A percentile compares a stretch with the other conserved stretches of the same genome.
Conservation (phyloP, 2,888 invertebrate species). For the Gastrophysa polygoni region DNA sequence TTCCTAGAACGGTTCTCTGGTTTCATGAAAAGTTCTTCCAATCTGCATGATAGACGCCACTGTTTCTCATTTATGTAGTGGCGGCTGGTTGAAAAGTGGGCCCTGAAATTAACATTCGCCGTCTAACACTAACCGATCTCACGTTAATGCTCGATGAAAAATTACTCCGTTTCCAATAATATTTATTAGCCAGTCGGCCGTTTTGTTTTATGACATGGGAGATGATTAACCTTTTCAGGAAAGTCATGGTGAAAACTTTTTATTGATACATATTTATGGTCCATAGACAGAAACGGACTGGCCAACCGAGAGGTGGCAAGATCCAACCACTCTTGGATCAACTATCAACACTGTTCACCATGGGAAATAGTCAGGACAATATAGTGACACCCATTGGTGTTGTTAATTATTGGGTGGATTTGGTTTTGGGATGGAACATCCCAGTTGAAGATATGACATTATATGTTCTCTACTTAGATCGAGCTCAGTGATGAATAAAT, state of each 20-base stretch:
- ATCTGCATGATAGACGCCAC: slow-evolving; percentile 9
- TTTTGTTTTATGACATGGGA: slow-evolving; percentile 2
- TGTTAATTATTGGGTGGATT: no score
- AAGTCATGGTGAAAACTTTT: background rate
- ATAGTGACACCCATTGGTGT: no score
- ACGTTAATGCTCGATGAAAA: slow-evolving; percentile 30
- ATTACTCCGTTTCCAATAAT: slow-evolving; percentile 23
- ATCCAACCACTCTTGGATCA: no score
- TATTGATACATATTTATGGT: background rate
- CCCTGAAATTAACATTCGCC: slow-evolving; percentile 33
- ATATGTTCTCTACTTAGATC: no score
- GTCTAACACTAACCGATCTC: slow-evolving; percentile 30
- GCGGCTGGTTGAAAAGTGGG: slow-evolving; percentile 23
- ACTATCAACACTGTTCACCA: no score
- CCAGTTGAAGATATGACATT: no score
- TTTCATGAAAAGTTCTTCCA: no score
- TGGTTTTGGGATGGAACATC: no score
- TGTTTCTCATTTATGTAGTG: slow-evolving; percentile 13
- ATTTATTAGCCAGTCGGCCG: slow-evolving; percentile 11
- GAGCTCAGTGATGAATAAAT: no score
- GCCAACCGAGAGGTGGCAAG: no score
- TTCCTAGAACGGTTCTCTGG: no score
- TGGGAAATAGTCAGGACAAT: no score
- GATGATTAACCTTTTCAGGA: slow-evolving; percentile 1
- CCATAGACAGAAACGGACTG: background rate